Percentiles rank a stretch among this genome's conserved stretches.
Conservation (phyloP, 2,113 vertebrate species). For the Sorex araneus region DNA sequence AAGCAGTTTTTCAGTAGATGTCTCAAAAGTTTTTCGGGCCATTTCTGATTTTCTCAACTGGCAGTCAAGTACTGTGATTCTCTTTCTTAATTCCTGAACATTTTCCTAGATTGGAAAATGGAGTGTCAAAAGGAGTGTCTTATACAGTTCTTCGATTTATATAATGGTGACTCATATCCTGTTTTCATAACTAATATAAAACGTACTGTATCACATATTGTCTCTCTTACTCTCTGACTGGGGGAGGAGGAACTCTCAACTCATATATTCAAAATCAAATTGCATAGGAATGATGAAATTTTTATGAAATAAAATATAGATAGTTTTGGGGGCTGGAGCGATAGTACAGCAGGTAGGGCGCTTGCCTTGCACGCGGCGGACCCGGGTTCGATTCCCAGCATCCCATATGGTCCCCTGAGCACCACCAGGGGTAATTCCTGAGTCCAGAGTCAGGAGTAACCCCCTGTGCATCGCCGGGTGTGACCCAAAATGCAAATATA, state of each 20-base stretch:
- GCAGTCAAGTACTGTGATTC: slow-evolving; percentile 94
- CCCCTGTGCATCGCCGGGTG: no score
- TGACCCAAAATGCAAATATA: no score
- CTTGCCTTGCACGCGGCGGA: no score
- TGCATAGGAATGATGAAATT: neutral
- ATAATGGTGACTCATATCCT: neutral
- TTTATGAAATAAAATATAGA: slow-evolving; percentile 28
- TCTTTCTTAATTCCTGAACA: slow-evolving; percentile 93
- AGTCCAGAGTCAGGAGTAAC: no score
- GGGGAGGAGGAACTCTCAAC: neutral
- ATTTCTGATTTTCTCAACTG: slow-evolving; percentile 95
- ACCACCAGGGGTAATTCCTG: no score
- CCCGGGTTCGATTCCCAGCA: no score
- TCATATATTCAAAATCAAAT: slow-evolving; percentile 1
- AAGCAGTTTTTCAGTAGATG: slow-evolving; percentile 94
- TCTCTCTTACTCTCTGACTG: slow-evolving; percentile 40
- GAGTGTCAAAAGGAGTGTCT: neutral
- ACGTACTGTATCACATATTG: slow-evolving; percentile 11
- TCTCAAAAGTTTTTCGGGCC: slow-evolving; percentile 92
- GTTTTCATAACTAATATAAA: neutral
- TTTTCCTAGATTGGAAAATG: slow-evolving; percentile 88
- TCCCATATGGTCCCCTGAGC: no score
- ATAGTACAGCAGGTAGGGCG: no score
- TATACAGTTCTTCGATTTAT: neutral
- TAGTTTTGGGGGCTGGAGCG: no score